Conservation (phyloP, 2,113 vertebrate genomes). For the Lamprologus lemairii region DNA sequence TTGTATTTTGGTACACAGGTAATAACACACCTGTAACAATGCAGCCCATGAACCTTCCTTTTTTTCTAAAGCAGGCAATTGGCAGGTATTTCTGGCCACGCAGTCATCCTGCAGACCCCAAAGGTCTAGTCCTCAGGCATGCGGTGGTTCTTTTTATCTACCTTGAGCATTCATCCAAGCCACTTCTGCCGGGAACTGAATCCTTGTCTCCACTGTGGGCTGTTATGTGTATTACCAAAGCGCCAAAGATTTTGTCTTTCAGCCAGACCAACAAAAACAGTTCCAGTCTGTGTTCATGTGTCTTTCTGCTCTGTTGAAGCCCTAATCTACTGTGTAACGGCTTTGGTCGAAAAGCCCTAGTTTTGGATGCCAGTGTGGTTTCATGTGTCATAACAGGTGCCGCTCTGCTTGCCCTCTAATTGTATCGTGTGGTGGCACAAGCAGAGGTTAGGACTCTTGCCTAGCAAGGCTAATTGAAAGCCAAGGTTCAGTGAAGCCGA, state of each 20-base stretch:
- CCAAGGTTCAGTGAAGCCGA: constrained; percentile 6
- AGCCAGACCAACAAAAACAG: neutral
- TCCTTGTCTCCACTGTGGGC: neutral
- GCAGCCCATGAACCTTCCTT: neutral
- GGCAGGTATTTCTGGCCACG: neutral
- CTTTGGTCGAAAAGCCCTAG: neutral
- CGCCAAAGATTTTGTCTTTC: neutral
- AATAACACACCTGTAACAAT: neutral
- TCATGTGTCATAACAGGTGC: constrained; percentile 34
- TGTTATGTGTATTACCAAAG: neutral
- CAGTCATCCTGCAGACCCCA: neutral
- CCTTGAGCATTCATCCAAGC: neutral
- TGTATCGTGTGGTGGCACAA: constrained; percentile 18
- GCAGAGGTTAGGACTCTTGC: neutral
- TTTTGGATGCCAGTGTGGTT: neutral
- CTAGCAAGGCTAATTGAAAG: constrained; percentile 3
- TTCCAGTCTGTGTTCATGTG: neutral
- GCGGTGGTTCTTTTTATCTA: neutral
- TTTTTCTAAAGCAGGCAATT: neutral
- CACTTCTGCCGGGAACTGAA: neutral
- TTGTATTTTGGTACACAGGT: neutral
- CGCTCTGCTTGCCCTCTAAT: constrained; percentile 23
- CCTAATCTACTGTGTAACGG: constrained; percentile 6
- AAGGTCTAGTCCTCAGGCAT: neutral
- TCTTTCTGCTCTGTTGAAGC: neutral